These are phyloP conservation scores for Anorthoa munda DNA, from an alignment of 2,888 invertebrate genomes.

Conservation along the genomic window DNA sequence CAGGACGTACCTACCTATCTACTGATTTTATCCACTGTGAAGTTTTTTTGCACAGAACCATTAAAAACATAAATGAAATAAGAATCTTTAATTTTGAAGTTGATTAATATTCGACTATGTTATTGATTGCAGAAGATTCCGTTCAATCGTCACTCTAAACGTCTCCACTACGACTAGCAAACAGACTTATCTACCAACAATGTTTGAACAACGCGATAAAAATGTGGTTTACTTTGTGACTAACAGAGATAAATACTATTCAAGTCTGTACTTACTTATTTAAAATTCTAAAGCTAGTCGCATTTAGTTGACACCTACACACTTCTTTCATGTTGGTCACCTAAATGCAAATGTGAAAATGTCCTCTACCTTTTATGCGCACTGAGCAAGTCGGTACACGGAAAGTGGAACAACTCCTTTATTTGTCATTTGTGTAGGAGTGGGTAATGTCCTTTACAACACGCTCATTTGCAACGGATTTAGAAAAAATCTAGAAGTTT, in stretches of 20 bases:
- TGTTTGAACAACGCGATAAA: constrained; percentile 51
- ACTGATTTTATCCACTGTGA: not conserved
- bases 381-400: constrained; percentile 63
- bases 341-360: constrained; percentile 84
- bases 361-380: constrained; percentile 76
- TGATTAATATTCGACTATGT: not conserved
- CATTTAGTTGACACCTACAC: constrained; percentile 78
- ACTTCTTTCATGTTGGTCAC: constrained; percentile 77
- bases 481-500: constrained; percentile 33
- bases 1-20: too few species aligned
- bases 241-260: constrained; percentile 37
- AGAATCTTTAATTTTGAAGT: not conserved
- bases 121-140: not conserved
- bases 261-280: constrained; percentile 39
- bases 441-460: constrained; percentile 66
- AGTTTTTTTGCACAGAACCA: too few species aligned
- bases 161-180: not conserved
- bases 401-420: constrained; percentile 74
- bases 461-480: constrained; percentile 45
- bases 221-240: constrained; percentile 54
- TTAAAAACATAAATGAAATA: not conserved
- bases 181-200: constrained; percentile 28
- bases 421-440: constrained; percentile 63
- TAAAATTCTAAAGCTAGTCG: constrained; percentile 59
- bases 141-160: not conserved